These are phyloP conservation scores for Paragorgia papillata DNA, from an alignment of 92 coral and sea anemone species.

Conservation along the genomic window DNA sequence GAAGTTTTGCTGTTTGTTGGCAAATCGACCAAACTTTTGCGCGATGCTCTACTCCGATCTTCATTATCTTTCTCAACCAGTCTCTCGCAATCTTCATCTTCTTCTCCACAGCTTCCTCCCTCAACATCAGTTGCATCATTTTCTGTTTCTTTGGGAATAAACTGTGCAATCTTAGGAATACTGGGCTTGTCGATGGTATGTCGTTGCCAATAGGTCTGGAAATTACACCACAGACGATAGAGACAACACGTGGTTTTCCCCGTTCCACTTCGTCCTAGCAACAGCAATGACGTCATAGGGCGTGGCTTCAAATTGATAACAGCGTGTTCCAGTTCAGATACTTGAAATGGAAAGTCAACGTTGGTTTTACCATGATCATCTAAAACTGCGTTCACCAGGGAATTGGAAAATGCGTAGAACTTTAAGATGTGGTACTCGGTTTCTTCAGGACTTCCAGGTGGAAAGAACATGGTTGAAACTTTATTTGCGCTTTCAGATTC, in stretches of 20 bases:
- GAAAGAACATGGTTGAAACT: slow-evolving; percentile 64
- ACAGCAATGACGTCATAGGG: slow-evolving; percentile 71
- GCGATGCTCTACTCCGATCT: not conserved
- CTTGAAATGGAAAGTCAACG: slow-evolving; percentile 92
- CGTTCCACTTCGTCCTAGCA: slow-evolving; percentile 97
- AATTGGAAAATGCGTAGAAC: slow-evolving; percentile 82
- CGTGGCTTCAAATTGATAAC: slow-evolving; percentile 79
- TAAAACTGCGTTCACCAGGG: slow-evolving; percentile 75
- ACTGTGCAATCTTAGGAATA: slow-evolving; percentile 62
- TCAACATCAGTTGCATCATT: not conserved
- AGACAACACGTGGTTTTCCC: slow-evolving; percentile 98
- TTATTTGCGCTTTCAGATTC: slow-evolving; percentile 8
- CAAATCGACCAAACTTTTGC: slow-evolving; percentile 8
- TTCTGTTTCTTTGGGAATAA: slow-evolving; percentile 22
- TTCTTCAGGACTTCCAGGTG: slow-evolving; percentile 95
- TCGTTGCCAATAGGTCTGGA: slow-evolving; percentile 83
- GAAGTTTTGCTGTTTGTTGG: slow-evolving; percentile 3
- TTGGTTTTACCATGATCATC: slow-evolving; percentile 52
- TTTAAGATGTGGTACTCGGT: slow-evolving; percentile 94
- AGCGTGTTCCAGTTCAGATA: slow-evolving; percentile 93
- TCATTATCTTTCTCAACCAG: no score
- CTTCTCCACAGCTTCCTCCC: not conserved
- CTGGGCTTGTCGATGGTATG: slow-evolving; percentile 82
- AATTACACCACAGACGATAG: slow-evolving; percentile 87
- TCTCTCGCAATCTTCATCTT: not conserved